phyloP scores from a whole-genome alignment of 2,797 vertebrate genomes.

The Lagocephalus sceleratus region DNA sequence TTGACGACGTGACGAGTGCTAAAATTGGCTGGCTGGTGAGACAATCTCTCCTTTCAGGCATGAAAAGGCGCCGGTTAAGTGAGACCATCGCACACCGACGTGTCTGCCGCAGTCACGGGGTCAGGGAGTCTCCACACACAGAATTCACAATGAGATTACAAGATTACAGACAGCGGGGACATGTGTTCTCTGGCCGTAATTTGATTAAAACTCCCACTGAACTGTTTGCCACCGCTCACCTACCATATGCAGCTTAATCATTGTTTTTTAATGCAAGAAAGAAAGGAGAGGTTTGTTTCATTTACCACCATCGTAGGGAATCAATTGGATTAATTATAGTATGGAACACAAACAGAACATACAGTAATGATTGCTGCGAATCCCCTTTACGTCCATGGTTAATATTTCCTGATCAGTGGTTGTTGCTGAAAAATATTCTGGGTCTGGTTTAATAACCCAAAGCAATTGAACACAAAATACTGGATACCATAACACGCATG shows the following conservation, averaged over 20 bases:
- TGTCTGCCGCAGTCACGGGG: constrained; percentile 35
- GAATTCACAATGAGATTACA: constrained; percentile 61
- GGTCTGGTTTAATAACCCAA: too few species aligned
- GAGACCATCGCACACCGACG: constrained; percentile 27
- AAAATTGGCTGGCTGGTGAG: constrained; percentile 26
- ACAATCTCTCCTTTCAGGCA: constrained; percentile 45
- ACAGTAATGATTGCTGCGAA: too few species aligned
- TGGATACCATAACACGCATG: too few species aligned
- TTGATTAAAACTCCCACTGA: constrained; percentile 60
- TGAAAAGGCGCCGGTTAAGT: constrained; percentile 36
- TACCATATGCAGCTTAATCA: constrained; percentile 37
- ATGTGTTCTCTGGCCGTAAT: constrained; percentile 47
- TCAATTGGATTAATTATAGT: too few species aligned
- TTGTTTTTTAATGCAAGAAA: neutral
- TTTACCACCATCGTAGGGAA: too few species aligned
- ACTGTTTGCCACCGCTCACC: constrained; percentile 19
- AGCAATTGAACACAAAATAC: too few species aligned
- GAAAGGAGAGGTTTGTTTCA: too few species aligned
- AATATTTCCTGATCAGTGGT: too few species aligned
- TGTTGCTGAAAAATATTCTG: too few species aligned
- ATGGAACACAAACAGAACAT: too few species aligned
- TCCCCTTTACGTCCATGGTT: too few species aligned
- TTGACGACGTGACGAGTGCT: constrained; percentile 19
- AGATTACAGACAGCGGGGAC: constrained; percentile 55
- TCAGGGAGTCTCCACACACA: constrained; percentile 34